These are phyloP conservation scores for Heliconius erato DNA, from an alignment of 2,888 invertebrate genomes.

Conservation along the genomic window DNA sequence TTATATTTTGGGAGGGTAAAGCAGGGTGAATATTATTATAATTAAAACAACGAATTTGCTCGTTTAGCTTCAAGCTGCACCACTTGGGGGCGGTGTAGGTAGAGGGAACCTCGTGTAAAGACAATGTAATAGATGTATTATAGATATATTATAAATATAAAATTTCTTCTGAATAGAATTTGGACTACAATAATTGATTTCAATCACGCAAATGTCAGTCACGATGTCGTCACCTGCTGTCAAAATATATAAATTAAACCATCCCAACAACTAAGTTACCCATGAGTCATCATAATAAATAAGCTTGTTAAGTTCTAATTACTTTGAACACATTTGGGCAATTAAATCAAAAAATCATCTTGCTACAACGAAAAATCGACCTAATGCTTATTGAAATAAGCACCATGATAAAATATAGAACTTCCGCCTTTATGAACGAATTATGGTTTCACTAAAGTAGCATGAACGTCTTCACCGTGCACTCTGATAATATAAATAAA, in stretches of 20 bases:
- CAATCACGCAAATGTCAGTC: neutral
- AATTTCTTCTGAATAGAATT: neutral
- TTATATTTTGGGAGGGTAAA: neutral
- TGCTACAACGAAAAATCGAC: conserved; percentile 41
- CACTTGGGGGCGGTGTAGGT: no score
- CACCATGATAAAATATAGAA: conserved; percentile 10
- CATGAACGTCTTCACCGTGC: conserved; percentile 27
- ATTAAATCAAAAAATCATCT: conserved; percentile 53
- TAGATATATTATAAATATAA: neutral
- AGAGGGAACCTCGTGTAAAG: no score
- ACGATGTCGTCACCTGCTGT: neutral
- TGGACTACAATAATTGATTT: neutral
- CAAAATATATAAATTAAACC: conserved; percentile 20
- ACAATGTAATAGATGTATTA: no score
- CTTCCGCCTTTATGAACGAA: conserved; percentile 35
- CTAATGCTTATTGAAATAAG: conserved; percentile 38
- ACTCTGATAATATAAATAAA: conserved; percentile 37
- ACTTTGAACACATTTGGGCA: conserved; percentile 60
- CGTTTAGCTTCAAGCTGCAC: no score
- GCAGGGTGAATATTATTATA: neutral
- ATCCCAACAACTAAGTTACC: conserved; percentile 31
- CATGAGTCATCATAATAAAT: conserved; percentile 53
- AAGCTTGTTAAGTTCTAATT: conserved; percentile 59
- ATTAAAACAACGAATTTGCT: neutral
- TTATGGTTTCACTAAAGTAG: conserved; percentile 24